Base-by-base conservation (phyloP, 2,797 vertebrate species). In the Ataeniobius toweri region DNA sequence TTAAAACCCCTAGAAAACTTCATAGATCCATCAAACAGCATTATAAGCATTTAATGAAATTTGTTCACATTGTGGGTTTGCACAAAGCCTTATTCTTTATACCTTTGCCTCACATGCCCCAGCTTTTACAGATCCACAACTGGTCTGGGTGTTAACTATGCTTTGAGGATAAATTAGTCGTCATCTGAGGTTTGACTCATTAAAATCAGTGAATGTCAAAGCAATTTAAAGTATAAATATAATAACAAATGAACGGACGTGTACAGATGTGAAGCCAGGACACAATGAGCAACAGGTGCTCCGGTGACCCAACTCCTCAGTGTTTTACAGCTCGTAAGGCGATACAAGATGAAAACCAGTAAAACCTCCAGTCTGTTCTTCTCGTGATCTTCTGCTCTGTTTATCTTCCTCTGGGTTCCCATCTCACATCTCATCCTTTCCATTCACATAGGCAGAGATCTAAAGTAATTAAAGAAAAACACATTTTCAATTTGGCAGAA, bases 281-380 rank as follows among this genome's bases (percentile, higher is more conserved):
- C 48, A 71, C 71, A 50, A 69, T 36, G 22, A 83, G 71, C 71
- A 80, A 80, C 86, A 79, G 83, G 79, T 85, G 81, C 46, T 70
- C 5, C 28, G 6, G 71, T 72, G 75, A 74, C 80, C 31, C n/a
- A 26, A 48, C 70, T 56, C 72, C 7, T 2, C 36, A 14, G 50
- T 24, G 70, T 83, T 88, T 89, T 82, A 86, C n/a, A 1, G 85
- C 31, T 20, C 71, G 88, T 73, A 89, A 89, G 78, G 22, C 24
- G 86, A 90, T 81, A 80, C 87, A 53, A 77, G 75, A 69, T 78
- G 77, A 85, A 79, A 55, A 68, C 9, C 81, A 67, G 44, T 82
- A 75, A 86, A 89, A 74, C 55, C 71, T 39, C 5, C 18, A 41
- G n/a, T 28, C 22, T 18, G 55, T 16, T 16, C 26, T 76, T 75